Evolutionary conservation across 2,888 invertebrate genomes (phyloP), one percentile per base, ranked within the genome.

Genomic region (Dicroscelio sp.): DNA sequence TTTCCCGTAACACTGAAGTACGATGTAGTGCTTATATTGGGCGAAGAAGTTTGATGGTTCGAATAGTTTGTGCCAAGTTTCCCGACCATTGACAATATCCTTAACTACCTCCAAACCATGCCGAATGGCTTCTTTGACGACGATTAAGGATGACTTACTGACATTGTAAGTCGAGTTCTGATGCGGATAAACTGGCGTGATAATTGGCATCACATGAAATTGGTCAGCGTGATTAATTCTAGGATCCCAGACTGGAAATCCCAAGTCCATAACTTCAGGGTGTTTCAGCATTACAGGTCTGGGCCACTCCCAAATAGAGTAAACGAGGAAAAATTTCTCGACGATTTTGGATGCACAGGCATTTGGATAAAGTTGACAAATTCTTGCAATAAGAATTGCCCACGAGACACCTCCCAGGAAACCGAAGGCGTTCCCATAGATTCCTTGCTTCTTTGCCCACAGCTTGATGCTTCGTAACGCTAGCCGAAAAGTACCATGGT

Each of bases 131-230:
- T 99, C 98, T 97, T 98, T 98, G 97, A 99, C 99, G 93, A 99
- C 98, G 14, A 98, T 98, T 93, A 99, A 97, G 0, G 99, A 99
- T 4, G 99, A 99, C 27, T 98, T 97, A 0, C 99, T 99, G 5
- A 99, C 99, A 96, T 99, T 99, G 97, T 99, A 99, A 5, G 99
- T 99, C 2, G 99, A 99, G 97, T 99, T 99, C 97, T 99, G 99
- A 96, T 99, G 99, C 0, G 99, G 99, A 97, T 99, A 99, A 0
- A 99, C 99, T 1, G 99, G 99, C 0, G 99, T 99, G 95, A 99
- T 99, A 95, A 99, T 99, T n/a, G 99, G 99, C 99, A 99, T 99
- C 95, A 99, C 97, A 97, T 99, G 99, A 97, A 98, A 99, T 35
- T 99, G 97, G 96, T 99, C 99, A 10, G 86, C 1, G 94, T 94